Evolutionary conservation across 1,140 invertebrate genomes (phyloP), one percentile per base, ranked within the genome.

Genomic region (Rhizoglyphus robini): DNA sequence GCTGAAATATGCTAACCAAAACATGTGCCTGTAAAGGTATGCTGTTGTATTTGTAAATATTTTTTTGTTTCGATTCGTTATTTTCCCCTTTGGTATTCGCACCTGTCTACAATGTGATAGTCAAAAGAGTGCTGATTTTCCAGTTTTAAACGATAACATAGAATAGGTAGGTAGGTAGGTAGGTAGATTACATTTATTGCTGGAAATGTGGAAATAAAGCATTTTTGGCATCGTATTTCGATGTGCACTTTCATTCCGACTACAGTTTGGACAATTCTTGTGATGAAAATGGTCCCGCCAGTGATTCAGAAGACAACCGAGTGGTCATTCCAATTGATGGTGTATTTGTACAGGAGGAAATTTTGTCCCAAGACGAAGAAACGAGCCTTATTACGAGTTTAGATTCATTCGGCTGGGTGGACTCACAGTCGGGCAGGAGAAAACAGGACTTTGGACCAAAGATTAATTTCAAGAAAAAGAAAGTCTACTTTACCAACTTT

Each of bases 371-470:
- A 57, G 73, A 81, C 38, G 92, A 97, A 77, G 86, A 89, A 72
- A 66, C 73, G 0, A 67, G 73, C 15, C 75, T 96, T 23, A 80
- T 88, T 36, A 71, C 79, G 54, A 77, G 81, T 23, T 83, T 97
- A 57, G 90, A 97, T 76, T 74, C 79, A 62, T 78, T 90, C 57
- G 83, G 86, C 3, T 99, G 95, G 93, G 83, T 87, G 67, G 77
- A 81, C 36, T 98, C 95, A 1, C 95, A 98, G 77, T 97, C 93
- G 76, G 96, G 95, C 3, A 80, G 96, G 61, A 82, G 88, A 67
- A 98, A 98, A 57, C 73, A 88, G 83, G 97, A 99, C 77, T 99
- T 86, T 80, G 96, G 96, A 15, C 95, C 96, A 2, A 96, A 96
- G 79, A 92, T 93, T 27, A 99, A 99, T 77, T 99, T 99, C 73